A percentile compares a stretch with the other conserved stretches of the same genome.
These are phyloP conservation scores for Onchidella celtica DNA, from an alignment of 2,888 invertebrate genomes.

Conservation along the genomic window DNA sequence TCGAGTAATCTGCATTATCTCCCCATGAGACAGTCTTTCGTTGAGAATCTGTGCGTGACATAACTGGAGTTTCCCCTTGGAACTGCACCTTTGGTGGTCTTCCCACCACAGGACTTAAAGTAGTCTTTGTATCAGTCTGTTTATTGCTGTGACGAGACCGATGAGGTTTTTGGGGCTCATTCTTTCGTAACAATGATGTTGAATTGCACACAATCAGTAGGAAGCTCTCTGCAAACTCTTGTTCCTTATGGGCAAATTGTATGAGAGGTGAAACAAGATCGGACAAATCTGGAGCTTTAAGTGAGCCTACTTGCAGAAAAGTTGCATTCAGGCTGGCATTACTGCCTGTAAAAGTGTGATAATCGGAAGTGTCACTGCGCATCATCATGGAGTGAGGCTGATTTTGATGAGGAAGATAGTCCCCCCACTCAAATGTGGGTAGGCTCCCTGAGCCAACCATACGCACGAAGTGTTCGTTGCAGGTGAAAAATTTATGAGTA, in stretches of 20 bases:
- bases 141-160: conserved; percentile 37
- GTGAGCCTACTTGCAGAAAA: conserved; percentile 67
- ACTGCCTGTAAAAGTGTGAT: conserved; percentile 61
- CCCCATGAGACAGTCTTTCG: conserved; percentile 79
- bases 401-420: conserved; percentile 47
- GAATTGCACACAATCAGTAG: conserved; percentile 77
- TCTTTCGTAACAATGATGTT: conserved; percentile 74
- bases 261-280: conserved; percentile 70
- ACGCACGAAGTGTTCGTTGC: conserved; percentile 71
- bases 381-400: conserved; percentile 50
- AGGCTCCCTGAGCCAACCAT: conserved; percentile 61
- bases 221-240: conserved; percentile 76
- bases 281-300: conserved; percentile 75
- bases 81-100: conserved; percentile 53
- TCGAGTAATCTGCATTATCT: conserved; percentile 74
- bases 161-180: conserved; percentile 55
- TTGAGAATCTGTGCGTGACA: conserved; percentile 71
- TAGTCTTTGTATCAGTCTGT: conserved; percentile 40
- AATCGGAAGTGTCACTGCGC: conserved; percentile 22
- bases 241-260: conserved; percentile 74
- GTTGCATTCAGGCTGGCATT: conserved; percentile 72
- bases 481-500: conserved; percentile 76
- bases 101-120: conserved; percentile 56
- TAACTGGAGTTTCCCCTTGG: conserved; percentile 66
- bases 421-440: conserved; percentile 70